Evolutionary conservation across 2,888 invertebrate species (phyloP), one percentile per base, ranked within the genome.

Genomic region (Pinctada fucata): DNA sequence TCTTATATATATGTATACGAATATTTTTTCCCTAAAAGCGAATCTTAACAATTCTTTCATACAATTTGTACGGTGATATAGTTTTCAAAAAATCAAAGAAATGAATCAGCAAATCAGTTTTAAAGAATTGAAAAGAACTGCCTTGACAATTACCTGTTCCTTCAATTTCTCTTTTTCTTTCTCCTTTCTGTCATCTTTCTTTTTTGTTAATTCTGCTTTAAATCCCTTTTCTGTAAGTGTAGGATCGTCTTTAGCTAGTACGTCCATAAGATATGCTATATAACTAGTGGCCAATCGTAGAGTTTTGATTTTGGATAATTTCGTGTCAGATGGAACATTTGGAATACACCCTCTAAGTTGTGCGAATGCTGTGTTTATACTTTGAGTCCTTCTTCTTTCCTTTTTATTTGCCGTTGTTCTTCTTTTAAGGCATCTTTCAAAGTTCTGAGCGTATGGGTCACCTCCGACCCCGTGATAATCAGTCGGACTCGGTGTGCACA

Each of bases 321-420:
- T 99, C 0, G 98, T 99, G 91, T 99, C 98, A 0, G 97, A 95
- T 0, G 98, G 98, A 0, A 99, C 98, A 90, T 98, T 98, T 0
- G 99, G 99, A 88, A 99, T 99, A 92, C 97, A 97, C 83, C 97
- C 97, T 13, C 98, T 93, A 0, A 99, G 94, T 89, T 97, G 97
- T 0, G 97, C 96, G 92, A 98, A 99, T 0, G 98, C 98, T 73
- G 96, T 97, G 93, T 99, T 99, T 83, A 99, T 99, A 86, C 97
- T 97, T 91, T 97, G 96, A 0, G 98, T 99, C 74, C 98, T 94
- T 84, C 97, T 93, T 8, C 98, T 93, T 91, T 99, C 98, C 92
- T 99, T 99, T 93, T 97, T 97, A 92, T 98, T 98, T 31, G 98
- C 98, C 1, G 97, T 97, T 8, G 88, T 88, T 63, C 89, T 77